phyloP scores from a whole-genome alignment of 2,888 invertebrate genomes.

The Mimumesa dahlbomi region DNA sequence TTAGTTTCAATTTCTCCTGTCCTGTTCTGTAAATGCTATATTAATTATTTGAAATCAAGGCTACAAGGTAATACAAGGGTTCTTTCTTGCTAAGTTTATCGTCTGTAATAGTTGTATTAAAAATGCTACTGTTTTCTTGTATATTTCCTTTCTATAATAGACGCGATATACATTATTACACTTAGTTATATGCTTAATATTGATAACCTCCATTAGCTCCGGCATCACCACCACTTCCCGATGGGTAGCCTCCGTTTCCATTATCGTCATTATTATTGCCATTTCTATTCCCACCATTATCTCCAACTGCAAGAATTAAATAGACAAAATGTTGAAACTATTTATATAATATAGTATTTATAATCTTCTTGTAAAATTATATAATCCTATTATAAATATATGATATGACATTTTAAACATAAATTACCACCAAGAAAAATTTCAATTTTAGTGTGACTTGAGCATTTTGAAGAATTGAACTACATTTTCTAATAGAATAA shows the following conservation, averaged over 20 bases:
- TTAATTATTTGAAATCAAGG: conserved; percentile 2
- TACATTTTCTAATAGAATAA: too few species aligned
- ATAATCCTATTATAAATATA: too few species aligned
- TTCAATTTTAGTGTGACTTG: too few species aligned
- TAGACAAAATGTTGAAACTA: too few species aligned
- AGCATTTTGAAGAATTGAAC: too few species aligned
- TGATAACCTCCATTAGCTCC: conserved; percentile 78
- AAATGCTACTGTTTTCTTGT: conserved; percentile 38
- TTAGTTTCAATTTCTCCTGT: background rate
- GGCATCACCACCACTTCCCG: conserved; percentile 76
- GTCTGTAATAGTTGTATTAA: conserved; percentile 35
- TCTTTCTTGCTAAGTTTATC: conserved; percentile 10
- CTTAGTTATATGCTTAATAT: conserved; percentile 66
- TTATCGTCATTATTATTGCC: conserved; percentile 43
- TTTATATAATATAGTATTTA: too few species aligned
- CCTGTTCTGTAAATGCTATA: background rate
- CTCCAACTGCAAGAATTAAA: too few species aligned
- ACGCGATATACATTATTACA: conserved; percentile 35
- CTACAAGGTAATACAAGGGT: too few species aligned
- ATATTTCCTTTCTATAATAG: conserved; percentile 42
- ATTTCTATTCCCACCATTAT: conserved; percentile 45
- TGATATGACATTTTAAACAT: too few species aligned
- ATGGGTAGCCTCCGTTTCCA: conserved; percentile 70
- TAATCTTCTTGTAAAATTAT: too few species aligned
- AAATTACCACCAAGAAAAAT: too few species aligned